Evolutionary conservation across 2,113 vertebrate genomes (phyloP).

Genomic region (Zonotrichia leucophrys): DNA sequence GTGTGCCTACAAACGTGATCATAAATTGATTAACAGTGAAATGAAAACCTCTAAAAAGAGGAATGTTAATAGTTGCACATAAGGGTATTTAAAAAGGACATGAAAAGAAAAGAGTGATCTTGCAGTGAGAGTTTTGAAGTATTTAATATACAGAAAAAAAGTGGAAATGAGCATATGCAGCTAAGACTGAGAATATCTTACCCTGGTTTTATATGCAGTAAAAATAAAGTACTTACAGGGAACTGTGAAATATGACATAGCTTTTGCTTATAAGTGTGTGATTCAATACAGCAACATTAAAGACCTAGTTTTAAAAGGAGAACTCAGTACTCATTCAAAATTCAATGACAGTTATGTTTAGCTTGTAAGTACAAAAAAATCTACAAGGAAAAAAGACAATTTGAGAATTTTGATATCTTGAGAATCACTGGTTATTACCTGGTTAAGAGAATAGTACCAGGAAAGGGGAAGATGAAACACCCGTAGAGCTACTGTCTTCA

Average conservation of each 20-base stretch:
- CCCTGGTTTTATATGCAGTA: neutral
- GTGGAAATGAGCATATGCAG: neutral
- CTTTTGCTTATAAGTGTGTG: neutral
- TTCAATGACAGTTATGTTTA: neutral
- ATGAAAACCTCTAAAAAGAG: neutral
- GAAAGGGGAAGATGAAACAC: slow-evolving; percentile 85
- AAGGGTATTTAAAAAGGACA: neutral
- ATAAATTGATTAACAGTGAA: neutral
- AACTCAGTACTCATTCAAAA: neutral
- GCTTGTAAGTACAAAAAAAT: neutral
- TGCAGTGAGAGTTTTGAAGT: neutral
- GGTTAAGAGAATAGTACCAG: slow-evolving; percentile 82
- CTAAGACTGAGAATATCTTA: neutral
- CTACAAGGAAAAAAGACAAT: neutral
- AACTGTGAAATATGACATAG: neutral
- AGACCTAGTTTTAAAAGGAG: neutral
- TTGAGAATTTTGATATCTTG: neutral
- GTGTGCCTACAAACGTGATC: neutral
- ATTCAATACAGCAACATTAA: neutral
- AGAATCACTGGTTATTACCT: slow-evolving; percentile 75
- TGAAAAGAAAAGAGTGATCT: neutral
- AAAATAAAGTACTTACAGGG: neutral
- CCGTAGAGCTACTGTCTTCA: slow-evolving; percentile 78
- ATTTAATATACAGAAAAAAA: neutral
- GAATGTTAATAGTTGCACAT: neutral